Evolutionary conservation across 2,888 invertebrate genomes (phyloP), one percentile per base, ranked within the genome.

Genomic region (Abrostola triplasia): DNA sequence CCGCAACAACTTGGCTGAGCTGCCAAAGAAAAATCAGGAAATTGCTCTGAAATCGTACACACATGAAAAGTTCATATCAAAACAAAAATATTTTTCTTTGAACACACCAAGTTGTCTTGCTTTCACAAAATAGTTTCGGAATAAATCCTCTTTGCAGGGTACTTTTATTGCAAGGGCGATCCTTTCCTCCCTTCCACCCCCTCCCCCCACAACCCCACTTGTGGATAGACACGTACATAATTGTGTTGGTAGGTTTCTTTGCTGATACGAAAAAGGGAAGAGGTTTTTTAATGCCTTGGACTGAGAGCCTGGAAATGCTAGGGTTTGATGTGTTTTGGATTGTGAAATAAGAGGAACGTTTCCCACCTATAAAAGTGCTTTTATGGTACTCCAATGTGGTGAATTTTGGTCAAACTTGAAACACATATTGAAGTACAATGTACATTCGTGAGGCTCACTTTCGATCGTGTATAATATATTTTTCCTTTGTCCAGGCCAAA

Each of bases 91-190:
- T 71, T 67, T 60, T 64, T 42, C 55, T 49, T n/a, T 9, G 8
- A 35, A 9, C 12, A 5, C 7, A 50, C 10, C 49, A 2, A 47
- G n/a, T 7, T 24, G 38, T 13, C 37, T 54, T 50, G 42, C 48
- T 35, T 51, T 7, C 6, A 44, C 12, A 51, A 72, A 59, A 72
- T 56, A 61, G 50, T 64, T 72, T 50, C 49, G 10, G 51, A 53
- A 59, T 67, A 71, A 67, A 72, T 71, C 67, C 60, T 71, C 36
- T 71, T 61, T 63, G 48, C 42, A 13, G 53, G 56, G 47, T 63
- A 58, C 49, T 36, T 64, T 71, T 72, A 56, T 53, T 64, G 61
- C 55, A 59, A 64, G 52, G 36, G 47, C 36, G 24, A 40, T 57
- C 38, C 64, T 42, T 51, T 35, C 35, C 12, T 10, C 36, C 13